Percentiles rank a stretch among this genome's conserved stretches.
phyloP scores from a whole-genome alignment of 2,888 invertebrate genomes.

The Clusia tigrina region DNA sequence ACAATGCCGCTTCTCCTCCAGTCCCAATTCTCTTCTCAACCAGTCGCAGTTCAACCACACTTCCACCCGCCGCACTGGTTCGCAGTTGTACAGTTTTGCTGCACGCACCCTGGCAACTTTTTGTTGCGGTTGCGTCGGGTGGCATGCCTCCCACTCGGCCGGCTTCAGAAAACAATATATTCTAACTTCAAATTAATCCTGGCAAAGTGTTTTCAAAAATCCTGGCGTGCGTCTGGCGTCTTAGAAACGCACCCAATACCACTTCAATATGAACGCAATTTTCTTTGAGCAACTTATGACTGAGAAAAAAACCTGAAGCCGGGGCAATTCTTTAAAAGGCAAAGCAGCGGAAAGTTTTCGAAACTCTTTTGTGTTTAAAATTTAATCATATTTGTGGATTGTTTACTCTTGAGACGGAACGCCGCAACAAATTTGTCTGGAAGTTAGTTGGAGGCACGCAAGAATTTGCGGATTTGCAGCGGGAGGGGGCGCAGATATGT shows the following conservation, averaged over 20 bases:
- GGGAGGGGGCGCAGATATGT: too few relatives aligned
- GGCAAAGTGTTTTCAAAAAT: conserved; percentile 26
- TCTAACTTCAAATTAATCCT: conserved; percentile 29
- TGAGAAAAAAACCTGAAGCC: not conserved
- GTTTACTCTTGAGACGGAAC: not conserved
- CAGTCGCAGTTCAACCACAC: not conserved
- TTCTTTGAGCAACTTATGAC: conserved; percentile 1
- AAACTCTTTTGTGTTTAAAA: not conserved
- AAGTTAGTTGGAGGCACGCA: not conserved
- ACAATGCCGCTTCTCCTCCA: not conserved
- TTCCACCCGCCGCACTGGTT: not conserved
- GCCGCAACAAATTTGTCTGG: not conserved
- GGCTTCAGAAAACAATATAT: not conserved
- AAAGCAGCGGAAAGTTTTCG: not conserved
- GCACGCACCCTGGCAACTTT: not conserved
- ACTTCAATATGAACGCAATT: not conserved
- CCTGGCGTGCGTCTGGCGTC: conserved; percentile 30
- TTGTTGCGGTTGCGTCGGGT: not conserved
- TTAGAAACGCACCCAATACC: conserved; percentile 19
- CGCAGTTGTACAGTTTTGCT: not conserved
- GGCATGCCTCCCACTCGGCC: not conserved
- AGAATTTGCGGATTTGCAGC: not conserved
- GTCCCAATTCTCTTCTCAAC: not conserved
- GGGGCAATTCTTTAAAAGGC: not conserved
- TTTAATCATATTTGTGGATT: not conserved